phyloP scores from a whole-genome alignment of 1,140 invertebrate genomes.

The Oryctes rhinoceros region DNA sequence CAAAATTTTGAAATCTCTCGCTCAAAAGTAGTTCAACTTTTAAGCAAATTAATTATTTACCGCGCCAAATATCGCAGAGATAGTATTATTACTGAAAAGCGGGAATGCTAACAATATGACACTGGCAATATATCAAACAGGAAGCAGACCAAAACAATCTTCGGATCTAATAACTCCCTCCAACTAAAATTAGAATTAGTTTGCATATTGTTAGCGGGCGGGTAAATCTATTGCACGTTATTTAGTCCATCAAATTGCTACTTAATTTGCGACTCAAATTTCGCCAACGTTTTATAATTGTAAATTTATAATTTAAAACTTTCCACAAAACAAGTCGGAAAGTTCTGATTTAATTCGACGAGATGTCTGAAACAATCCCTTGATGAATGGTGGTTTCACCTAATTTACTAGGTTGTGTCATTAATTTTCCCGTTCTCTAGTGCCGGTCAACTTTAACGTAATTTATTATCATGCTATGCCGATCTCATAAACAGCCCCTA shows the following conservation, averaged over 20 bases:
- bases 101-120: no score
- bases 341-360: conserved; percentile 32
- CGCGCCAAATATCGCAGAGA: not conserved
- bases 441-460: conserved; percentile 24
- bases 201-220: not conserved
- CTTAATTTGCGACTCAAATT: conserved; percentile 20
- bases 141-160: not conserved
- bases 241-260: not conserved
- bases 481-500: not conserved
- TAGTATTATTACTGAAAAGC: not conserved
- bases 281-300: conserved; percentile 19
- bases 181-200: not conserved
- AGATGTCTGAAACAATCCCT: conserved; percentile 30
- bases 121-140: not conserved
- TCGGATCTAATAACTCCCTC: not conserved
- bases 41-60: not conserved
- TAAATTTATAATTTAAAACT: conserved; percentile 15
- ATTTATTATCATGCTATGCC: conserved; percentile 25
- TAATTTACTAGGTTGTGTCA: conserved; percentile 30
- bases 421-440: conserved; percentile 15
- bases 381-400: conserved; percentile 28
- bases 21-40: not conserved
- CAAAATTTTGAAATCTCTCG: not conserved
- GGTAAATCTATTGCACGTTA: not conserved
- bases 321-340: not conserved